Percentiles rank a stretch among this genome's conserved stretches.
Conservation (phyloP, 2,888 invertebrate genomes). For the Mechanitis mazaeus region DNA sequence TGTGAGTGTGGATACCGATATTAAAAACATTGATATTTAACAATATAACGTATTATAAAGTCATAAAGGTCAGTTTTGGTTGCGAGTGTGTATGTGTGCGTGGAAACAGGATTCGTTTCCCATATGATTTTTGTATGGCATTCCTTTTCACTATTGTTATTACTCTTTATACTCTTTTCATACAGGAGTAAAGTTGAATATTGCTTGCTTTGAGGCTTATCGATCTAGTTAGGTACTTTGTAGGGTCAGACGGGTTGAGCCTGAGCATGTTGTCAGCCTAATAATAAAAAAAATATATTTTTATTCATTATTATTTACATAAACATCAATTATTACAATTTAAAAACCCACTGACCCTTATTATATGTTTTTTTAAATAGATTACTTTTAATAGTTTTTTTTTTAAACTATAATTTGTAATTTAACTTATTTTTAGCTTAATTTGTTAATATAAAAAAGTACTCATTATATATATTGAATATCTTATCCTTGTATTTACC, state of each 20-base stretch:
- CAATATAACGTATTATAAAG: constrained; percentile 6
- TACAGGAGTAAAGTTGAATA: constrained; percentile 28
- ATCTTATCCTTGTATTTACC: background rate
- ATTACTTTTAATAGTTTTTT: no score
- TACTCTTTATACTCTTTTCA: constrained; percentile 30
- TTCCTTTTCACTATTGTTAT: constrained; percentile 43
- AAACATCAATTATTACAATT: background rate
- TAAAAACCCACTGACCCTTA: background rate
- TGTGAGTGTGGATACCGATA: constrained; percentile 48
- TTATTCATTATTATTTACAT: background rate
- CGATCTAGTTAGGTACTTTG: constrained; percentile 50
- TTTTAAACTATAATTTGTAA: no score
- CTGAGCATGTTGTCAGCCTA: constrained; percentile 37
- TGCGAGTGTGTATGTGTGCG: constrained; percentile 34
- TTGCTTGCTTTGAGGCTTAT: constrained; percentile 32
- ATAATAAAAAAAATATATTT: constrained; percentile 29
- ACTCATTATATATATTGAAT: no score
- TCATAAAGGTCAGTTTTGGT: constrained; percentile 27
- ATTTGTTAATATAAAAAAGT: no score
- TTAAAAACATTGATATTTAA: constrained; percentile 12
- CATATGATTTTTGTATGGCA: constrained; percentile 72
- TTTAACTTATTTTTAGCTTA: no score
- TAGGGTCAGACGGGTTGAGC: constrained; percentile 47
- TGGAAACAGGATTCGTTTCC: constrained; percentile 65
- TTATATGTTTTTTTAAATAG: no score